Percentiles rank a stretch among this genome's conserved stretches.
These are phyloP conservation scores for Hyphantria cunea DNA, from an alignment of 1,140 invertebrate species.

Conservation along the genomic window DNA sequence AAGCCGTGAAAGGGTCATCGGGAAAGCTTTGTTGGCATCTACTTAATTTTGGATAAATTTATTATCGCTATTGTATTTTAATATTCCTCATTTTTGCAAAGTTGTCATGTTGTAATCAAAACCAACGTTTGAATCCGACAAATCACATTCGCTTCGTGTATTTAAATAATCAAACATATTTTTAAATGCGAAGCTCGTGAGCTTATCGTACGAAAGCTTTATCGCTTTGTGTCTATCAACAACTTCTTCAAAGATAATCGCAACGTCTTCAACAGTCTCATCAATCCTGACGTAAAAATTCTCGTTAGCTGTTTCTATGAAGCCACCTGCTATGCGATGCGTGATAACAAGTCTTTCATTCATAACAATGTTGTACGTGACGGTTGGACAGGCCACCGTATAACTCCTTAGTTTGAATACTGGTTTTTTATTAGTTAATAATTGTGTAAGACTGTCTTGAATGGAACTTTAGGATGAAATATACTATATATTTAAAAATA, in stretches of 20 bases:
- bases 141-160: too few relatives aligned
- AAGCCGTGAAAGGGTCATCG: constrained; percentile 65
- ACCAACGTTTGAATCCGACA: neutral
- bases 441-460: constrained; percentile 14
- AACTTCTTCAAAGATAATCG: too few relatives aligned
- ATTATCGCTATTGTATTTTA: constrained; percentile 2
- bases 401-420: constrained; percentile 15
- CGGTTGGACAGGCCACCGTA: constrained; percentile 27
- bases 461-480: constrained; percentile 12
- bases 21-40: constrained; percentile 49
- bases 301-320: constrained; percentile 43
- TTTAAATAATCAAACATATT: too few relatives aligned
- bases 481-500: too few relatives aligned
- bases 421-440: constrained; percentile 29
- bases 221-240: too few relatives aligned
- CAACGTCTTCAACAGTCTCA: constrained; percentile 9
- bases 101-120: neutral
- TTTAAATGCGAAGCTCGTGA: too few relatives aligned
- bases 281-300: constrained; percentile 14
- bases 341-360: constrained; percentile 63
- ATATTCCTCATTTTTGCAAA: neutral
- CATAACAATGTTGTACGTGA: constrained; percentile 67
- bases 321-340: constrained; percentile 64
- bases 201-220: too few relatives aligned
- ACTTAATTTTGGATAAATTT: constrained; percentile 14